These are phyloP conservation scores for Danaus chrysippus DNA, from an alignment of 2,888 invertebrate genomes.

Conservation along the genomic window DNA sequence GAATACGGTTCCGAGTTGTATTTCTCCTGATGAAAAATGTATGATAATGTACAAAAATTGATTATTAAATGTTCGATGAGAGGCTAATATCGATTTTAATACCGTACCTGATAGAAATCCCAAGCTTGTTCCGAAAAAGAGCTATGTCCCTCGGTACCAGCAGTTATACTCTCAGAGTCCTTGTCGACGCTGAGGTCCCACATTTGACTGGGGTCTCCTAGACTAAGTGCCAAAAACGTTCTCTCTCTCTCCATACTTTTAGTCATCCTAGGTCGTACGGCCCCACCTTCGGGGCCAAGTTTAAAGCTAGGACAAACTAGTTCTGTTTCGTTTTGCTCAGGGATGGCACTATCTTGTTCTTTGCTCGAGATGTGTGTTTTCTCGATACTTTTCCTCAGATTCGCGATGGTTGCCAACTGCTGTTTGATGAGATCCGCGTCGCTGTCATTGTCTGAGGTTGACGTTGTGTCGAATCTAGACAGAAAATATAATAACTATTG, in stretches of 20 bases:
- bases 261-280: slow-evolving; percentile 62
- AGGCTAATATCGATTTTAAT: not conserved
- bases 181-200: slow-evolving; percentile 70
- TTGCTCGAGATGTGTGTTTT: slow-evolving; percentile 66
- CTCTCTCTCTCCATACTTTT: slow-evolving; percentile 62
- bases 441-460: slow-evolving; percentile 83
- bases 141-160: slow-evolving; percentile 85
- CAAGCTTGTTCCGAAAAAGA: slow-evolving; percentile 95
- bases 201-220: slow-evolving; percentile 66
- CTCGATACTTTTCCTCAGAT: slow-evolving; percentile 67
- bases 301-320: slow-evolving; percentile 81
- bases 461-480: slow-evolving; percentile 77
- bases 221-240: slow-evolving; percentile 61
- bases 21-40: slow-evolving; percentile 83
- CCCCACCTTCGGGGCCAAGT: slow-evolving; percentile 78
- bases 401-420: slow-evolving; percentile 61
- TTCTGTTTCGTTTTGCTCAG: slow-evolving; percentile 59
- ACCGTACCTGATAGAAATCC: slow-evolving; percentile 93
- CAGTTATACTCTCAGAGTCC: slow-evolving; percentile 79
- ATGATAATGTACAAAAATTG: not conserved
- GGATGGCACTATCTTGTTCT: slow-evolving; percentile 64
- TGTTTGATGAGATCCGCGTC: slow-evolving; percentile 77
- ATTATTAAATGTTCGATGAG: not conserved
- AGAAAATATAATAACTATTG: slow-evolving; percentile 4
- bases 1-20: slow-evolving; percentile 95